Evolutionary conservation across 2,888 invertebrate species (phyloP).

Genomic region (Colletes collaris): DNA sequence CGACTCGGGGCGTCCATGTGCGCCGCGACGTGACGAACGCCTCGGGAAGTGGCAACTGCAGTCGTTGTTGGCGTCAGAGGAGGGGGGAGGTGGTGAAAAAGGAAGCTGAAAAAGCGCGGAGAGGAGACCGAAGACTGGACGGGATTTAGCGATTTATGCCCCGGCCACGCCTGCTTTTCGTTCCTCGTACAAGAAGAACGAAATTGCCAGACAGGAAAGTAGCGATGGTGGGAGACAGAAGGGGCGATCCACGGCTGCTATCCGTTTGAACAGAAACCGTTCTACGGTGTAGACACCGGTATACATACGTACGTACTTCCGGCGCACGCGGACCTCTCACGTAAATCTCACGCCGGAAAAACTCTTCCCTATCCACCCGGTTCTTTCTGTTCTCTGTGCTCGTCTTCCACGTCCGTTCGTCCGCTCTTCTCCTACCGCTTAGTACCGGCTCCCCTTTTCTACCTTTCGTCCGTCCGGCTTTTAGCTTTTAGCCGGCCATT

Average conservation of each 20-base stretch:
- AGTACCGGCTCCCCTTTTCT: slow-evolving; percentile 24
- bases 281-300: slow-evolving; percentile 51
- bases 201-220: slow-evolving; percentile 60
- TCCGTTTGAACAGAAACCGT: slow-evolving; percentile 53
- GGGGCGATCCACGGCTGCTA: slow-evolving; percentile 37
- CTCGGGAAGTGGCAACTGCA: slow-evolving; percentile 6
- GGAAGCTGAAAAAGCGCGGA: slow-evolving; percentile 22
- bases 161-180: slow-evolving; percentile 67
- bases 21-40: neutral
- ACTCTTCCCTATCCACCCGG: slow-evolving; percentile 48
- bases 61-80: neutral
- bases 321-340: slow-evolving; percentile 65
- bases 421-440: slow-evolving; percentile 16
- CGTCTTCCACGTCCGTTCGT: slow-evolving; percentile 21
- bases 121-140: slow-evolving; percentile 41
- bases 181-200: slow-evolving; percentile 57
- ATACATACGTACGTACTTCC: slow-evolving; percentile 65
- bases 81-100: neutral
- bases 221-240: slow-evolving; percentile 17
- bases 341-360: slow-evolving; percentile 71
- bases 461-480: slow-evolving; percentile 64
- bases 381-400: slow-evolving; percentile 30
- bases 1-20: neutral
- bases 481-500: slow-evolving; percentile 70
- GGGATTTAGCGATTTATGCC: slow-evolving; percentile 68